Evolutionary conservation across 53 echinoderm and acorn worm genomes (phyloP), one percentile per base, ranked within the genome.

Genomic region (Henricia sp.): DNA sequence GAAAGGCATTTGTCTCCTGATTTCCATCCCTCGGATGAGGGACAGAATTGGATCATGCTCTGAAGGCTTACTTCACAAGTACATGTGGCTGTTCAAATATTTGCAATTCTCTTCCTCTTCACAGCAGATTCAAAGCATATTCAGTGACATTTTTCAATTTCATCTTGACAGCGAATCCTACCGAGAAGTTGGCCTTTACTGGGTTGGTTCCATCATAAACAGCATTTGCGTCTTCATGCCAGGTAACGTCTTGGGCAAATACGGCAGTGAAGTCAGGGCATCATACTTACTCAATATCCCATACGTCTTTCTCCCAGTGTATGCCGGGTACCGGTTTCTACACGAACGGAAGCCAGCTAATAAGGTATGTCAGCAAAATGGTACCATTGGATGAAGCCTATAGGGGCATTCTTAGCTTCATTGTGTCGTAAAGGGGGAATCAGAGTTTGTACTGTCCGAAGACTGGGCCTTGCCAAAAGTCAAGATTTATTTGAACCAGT

Each of bases 151-250:
- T 33, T 19, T 6, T 42, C 27, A 41, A 11, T 62, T 5, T 36
- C n/a, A 26, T 60, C 4, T 10, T 62, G 55, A 1, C 72, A 99
- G 99, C 39, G 92, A 99, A 60, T 89, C 88, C 60, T 99, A 99
- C 55, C 86, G 90, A 44, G 95, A 99, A 48, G 95, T 99, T 17
- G 94, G 94, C 20, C 92, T 99, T 1, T 99, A 92, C 84, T 99
- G 99, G 99, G 95, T 86, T 4, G 99, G 99, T 3, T 99, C 99
- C 27, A 88, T 99, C 9, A 85, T 99, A 80, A 92, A 95, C 87
- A 95, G 95, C 57, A 85, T 99, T 70, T 37, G 92, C 4, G 91
- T 99, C 78, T 95, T 99, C 59, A 68, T 99, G 84, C 99, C 99
- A 20, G 99, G 95, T 33, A 99, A 95, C 56, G 53, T 99, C 36